These are phyloP conservation scores for Oegoconia quadripuncta DNA, from an alignment of 2,888 invertebrate genomes.

Conservation along the genomic window DNA sequence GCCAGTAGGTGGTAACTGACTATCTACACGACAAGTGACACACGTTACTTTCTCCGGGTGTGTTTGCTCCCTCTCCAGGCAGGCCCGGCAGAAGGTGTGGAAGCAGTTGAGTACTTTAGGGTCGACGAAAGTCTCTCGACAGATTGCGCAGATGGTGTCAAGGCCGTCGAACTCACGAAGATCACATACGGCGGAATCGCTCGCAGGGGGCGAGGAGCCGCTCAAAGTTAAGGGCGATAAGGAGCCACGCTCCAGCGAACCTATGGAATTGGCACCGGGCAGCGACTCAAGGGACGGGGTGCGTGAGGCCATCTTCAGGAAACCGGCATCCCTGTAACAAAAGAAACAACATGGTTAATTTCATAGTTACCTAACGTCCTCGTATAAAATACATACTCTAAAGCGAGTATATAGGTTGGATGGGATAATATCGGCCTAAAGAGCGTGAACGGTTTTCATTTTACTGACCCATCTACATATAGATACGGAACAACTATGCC, in stretches of 20 bases:
- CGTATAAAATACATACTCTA: too few species aligned
- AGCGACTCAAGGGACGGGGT: conserved; percentile 96
- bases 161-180: conserved; percentile 81
- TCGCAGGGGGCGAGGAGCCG: conserved; percentile 92
- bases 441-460: conserved; percentile 7
- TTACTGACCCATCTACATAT: conserved; percentile 31
- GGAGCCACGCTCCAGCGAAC: conserved; percentile 91
- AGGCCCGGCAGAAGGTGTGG: conserved; percentile 91
- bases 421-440: too few species aligned
- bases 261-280: conserved; percentile 94
- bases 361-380: too few species aligned
- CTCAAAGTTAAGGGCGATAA: conserved; percentile 90
- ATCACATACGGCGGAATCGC: conserved; percentile 90
- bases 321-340: conserved; percentile 90
- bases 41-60: conserved; percentile 86
- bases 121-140: conserved; percentile 86
- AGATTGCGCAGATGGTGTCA: conserved; percentile 83
- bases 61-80: conserved; percentile 86
- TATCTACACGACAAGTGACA: conserved; percentile 82
- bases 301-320: conserved; percentile 95
- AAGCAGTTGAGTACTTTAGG: conserved; percentile 89
- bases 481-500: conserved; percentile 40
- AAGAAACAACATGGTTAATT: conserved; percentile 25
- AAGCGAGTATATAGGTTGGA: too few species aligned
- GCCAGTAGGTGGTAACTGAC: conserved; percentile 74